A percentile compares a stretch with the other conserved stretches of the same genome.
Conservation (phyloP, 2,888 invertebrate genomes). For the Fabriciana adippe region DNA sequence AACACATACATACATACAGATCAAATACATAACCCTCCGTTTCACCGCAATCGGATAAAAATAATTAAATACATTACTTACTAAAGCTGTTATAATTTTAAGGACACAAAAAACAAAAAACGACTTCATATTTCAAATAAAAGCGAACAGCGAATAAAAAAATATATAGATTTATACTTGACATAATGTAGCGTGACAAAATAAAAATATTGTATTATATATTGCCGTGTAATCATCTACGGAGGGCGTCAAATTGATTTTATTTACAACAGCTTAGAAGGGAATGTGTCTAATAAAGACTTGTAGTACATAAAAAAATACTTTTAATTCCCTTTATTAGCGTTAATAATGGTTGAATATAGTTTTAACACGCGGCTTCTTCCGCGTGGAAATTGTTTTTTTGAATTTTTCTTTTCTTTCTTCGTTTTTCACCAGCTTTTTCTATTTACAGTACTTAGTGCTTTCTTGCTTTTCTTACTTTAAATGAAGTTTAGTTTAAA, state of each 20-base stretch:
- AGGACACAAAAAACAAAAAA: constrained; percentile 13
- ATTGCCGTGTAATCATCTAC: constrained; percentile 16
- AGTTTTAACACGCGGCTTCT: no score
- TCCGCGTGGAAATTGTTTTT: no score
- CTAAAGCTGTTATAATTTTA: not conserved
- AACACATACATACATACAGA: no score
- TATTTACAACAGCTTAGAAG: not conserved
- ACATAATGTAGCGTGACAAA: constrained; percentile 5
- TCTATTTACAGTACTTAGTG: no score
- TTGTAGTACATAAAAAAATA: constrained; percentile 1
- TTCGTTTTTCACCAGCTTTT: no score
- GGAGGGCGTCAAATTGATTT: constrained; percentile 7
- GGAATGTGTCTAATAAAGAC: constrained; percentile 7
- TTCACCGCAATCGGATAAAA: no score
- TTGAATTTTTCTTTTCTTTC: no score
- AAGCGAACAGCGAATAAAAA: not conserved
- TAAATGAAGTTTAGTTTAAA: no score
- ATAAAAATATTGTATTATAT: constrained; percentile 9
- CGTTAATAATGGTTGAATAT: no score
- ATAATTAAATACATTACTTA: not conserved
- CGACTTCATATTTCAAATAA: constrained; percentile 6
- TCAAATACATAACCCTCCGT: no score
- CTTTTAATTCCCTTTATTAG: no score
- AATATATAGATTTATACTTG: not conserved
- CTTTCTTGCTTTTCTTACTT: no score